Percentiles rank a stretch among this genome's conserved stretches.
These are phyloP conservation scores for Drosophila tropicalis DNA, from an alignment of 1,140 invertebrate species.

Conservation along the genomic window DNA sequence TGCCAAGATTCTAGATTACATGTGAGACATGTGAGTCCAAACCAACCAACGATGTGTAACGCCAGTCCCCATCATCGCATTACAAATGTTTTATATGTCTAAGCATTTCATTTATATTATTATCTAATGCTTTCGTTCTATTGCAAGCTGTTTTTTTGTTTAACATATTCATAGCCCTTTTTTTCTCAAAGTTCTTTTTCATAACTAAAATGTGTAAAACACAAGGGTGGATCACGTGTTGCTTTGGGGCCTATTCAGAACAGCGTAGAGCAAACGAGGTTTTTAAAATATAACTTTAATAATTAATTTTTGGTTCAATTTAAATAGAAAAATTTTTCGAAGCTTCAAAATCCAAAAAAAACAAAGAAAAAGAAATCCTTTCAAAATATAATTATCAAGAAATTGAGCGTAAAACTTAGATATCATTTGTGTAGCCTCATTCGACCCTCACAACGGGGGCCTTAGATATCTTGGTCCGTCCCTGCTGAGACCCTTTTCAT, in stretches of 20 bases:
- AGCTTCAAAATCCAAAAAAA: neutral
- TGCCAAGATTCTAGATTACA: constrained; percentile 78
- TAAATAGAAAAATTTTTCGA: too few species aligned
- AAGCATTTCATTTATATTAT: constrained; percentile 30
- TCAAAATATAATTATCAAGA: neutral
- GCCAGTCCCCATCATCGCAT: constrained; percentile 67
- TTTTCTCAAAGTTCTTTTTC: neutral
- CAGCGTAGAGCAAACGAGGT: too few species aligned
- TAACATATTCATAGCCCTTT: neutral
- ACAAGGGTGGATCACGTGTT: neutral
- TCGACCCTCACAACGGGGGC: neutral
- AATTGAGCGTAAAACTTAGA: neutral
- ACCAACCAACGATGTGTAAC: constrained; percentile 66
- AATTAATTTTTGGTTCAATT: too few species aligned
- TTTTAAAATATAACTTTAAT: too few species aligned
- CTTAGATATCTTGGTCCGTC: neutral
- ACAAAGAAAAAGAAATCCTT: neutral
- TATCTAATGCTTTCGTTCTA: constrained; percentile 70
- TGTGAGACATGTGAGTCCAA: constrained; percentile 49
- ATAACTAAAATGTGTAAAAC: neutral
- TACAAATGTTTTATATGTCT: constrained; percentile 56
- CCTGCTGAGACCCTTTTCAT: constrained; percentile 31
- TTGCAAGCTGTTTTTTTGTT: constrained; percentile 59
- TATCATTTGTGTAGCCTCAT: neutral
- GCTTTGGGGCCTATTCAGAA: constrained; percentile 4